A percentile compares a stretch with the other conserved stretches of the same genome.
Conservation (phyloP, 1,140 invertebrate genomes). For the Drosophila gunungcola region DNA sequence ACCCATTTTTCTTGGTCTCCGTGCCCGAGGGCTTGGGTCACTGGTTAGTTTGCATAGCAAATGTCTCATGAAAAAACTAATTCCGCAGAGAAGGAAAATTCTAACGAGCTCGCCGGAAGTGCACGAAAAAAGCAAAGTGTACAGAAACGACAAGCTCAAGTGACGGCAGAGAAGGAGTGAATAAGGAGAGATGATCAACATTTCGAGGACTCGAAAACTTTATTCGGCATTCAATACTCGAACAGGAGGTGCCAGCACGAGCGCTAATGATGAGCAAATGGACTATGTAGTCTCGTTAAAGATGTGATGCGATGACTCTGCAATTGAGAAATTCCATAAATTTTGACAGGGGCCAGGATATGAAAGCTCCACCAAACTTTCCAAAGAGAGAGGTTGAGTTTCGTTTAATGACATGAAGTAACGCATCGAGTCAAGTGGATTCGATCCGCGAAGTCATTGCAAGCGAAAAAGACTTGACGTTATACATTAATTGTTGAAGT, state of each 20-base stretch:
- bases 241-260: constrained; percentile 4
- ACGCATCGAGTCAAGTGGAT: constrained; percentile 5
- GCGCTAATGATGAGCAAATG: constrained; percentile 65
- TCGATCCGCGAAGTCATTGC: background rate
- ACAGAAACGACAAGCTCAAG: constrained; percentile 36
- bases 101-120: constrained; percentile 70
- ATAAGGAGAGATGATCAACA: constrained; percentile 15
- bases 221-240: constrained; percentile 51
- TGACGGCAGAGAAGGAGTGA: background rate
- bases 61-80: constrained; percentile 53
- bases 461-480: background rate
- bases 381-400: background rate
- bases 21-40: constrained; percentile 9
- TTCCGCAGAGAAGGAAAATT: constrained; percentile 19
- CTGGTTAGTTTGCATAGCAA: constrained; percentile 68
- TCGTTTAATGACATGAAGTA: constrained; percentile 1
- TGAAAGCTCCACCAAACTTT: background rate
- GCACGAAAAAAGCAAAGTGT: constrained; percentile 15
- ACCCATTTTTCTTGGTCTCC: constrained; percentile 54
- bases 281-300: constrained; percentile 40
- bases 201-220: constrained; percentile 23
- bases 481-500: background rate
- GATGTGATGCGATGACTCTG: constrained; percentile 43
- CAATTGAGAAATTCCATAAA: constrained; percentile 22
- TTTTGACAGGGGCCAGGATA: background rate